Evolutionary conservation across 2,113 vertebrate genomes (phyloP), one percentile per base, ranked within the genome.

Genomic region (Cepphus grylle): DNA sequence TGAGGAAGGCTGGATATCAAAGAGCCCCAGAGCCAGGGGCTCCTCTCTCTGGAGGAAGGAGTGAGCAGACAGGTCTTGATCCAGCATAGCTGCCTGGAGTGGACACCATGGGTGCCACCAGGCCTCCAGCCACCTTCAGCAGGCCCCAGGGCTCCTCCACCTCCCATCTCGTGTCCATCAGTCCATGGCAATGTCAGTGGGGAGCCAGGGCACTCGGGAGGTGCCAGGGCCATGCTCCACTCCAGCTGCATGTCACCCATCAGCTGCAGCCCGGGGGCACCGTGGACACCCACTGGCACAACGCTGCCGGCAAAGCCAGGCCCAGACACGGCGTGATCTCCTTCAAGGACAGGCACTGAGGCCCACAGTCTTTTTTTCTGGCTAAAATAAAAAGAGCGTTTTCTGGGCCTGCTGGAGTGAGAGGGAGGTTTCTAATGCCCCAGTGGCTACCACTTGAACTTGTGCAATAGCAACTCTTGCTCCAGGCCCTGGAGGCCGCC

Each of bases 31-130:
- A 42, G 58, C 22, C n/a, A 17, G 18, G 4, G 2, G 1, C 10
- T 82, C 27, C 7, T 9, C 14, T 23, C n/a, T 53, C 45, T 47
- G 40, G 53, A 15, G 63, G 40, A n/a, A 30, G 56, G 56, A 67
- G 49, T 1, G n/a, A 76, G 29, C 6, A 7, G 38, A 27, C 21
- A 53, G 36, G 15, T 5, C 61, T 47, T 23, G 34, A 17, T 26
- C 61, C 56, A 38, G 7, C 1, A 1, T 2, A 49, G 13, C 36
- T 88, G 9, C 34, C 29, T 26, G 25, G 49, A 73, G 8, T 15
- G 0, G 0, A 29, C 12, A 2, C 43, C 5, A 1, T 16, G n/a
- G 5, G 21, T 81, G 38, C 18, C 49, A 19, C 34, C 8, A 9
- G 36, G 17, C 34, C 40, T 72, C 34, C 67, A 67, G 34, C 19